phyloP scores from a whole-genome alignment of 2,888 invertebrate genomes.

The Balanococcus diminutus region DNA sequence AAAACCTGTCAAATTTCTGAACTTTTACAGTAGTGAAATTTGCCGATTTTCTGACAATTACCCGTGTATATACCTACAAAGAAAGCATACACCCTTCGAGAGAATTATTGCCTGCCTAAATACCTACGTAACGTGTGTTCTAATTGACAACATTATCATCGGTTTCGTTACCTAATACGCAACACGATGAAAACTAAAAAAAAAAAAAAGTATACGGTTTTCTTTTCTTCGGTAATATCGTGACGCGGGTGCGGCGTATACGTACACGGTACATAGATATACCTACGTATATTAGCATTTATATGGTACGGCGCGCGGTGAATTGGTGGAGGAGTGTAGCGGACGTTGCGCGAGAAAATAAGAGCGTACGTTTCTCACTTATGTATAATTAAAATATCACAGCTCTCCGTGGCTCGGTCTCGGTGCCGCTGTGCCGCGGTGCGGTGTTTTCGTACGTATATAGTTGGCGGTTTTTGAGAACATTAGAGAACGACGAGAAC shows the following conservation, averaged over 20 bases:
- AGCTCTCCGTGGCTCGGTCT: background rate
- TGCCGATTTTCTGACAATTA: too few relatives aligned
- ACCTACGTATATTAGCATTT: background rate
- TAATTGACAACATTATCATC: background rate
- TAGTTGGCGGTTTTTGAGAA: background rate
- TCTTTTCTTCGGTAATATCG: background rate
- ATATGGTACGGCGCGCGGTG: background rate
- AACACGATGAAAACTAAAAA: background rate
- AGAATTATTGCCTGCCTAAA: too few relatives aligned
- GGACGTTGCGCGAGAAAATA: background rate
- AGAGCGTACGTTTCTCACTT: slow-evolving; percentile 1
- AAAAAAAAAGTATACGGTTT: background rate
- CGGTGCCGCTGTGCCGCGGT: background rate
- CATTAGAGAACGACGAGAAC: background rate
- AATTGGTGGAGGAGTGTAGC: background rate
- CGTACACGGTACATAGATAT: background rate
- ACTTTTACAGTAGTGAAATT: too few relatives aligned
- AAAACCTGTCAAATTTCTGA: too few relatives aligned
- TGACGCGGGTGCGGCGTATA: background rate
- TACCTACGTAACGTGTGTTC: too few relatives aligned
- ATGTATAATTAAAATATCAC: slow-evolving; percentile 11
- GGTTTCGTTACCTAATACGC: background rate
- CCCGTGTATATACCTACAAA: too few relatives aligned
- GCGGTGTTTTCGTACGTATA: background rate
- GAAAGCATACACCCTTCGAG: too few relatives aligned